Base-by-base conservation (phyloP, 1,140 invertebrate genomes). In the Dolichoris vasculosae region DNA sequence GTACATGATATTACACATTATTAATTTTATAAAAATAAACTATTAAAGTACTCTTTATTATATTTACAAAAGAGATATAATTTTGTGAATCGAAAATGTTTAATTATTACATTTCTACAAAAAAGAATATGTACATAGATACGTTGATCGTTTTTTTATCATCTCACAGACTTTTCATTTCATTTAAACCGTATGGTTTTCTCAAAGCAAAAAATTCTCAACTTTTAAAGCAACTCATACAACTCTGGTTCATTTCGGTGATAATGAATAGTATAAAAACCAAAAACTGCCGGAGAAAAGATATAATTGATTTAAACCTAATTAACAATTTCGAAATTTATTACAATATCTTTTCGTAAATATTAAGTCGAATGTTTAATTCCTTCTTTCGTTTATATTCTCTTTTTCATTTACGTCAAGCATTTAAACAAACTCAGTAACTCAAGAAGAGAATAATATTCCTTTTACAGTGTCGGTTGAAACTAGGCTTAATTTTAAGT, bases 281-380 rank as follows among this genome's bases (percentile, higher is more conserved):
- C 23, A 59, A 59, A 59, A 59, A 4, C 17, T 55, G 3, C 55
- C 23, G 20, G 23, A 26, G 55, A 59, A 9, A 59, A 0, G 20
- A 26, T 59, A 59, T 23, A 59, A 76, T 76, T 76, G 30, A 76
- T n/a, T 76, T 76, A 0, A 51, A 51, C 2, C 8, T 9, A 32
- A 76, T 51, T 15, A 20, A 32, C 46, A 11, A 51, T 26, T 26
- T 73, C 23, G 73, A 8, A 48, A 11, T 76, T 76, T 76, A 76
- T 76, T 76, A 76, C 73, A 51, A 76, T 76, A 48, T 76, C 43
- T 76, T 17, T 51, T 51, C 26, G 43, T 51, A 51, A 51, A 76
- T n/a, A 1, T 76, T 38, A 38, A 73, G 46, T 30, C n/a, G n/a
- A 76, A 32, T 23, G 30, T 51, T 23, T 43, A 69, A 69, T 73